Base-by-base conservation (phyloP, 2,888 invertebrate species). In the Beris morrisii region DNA sequence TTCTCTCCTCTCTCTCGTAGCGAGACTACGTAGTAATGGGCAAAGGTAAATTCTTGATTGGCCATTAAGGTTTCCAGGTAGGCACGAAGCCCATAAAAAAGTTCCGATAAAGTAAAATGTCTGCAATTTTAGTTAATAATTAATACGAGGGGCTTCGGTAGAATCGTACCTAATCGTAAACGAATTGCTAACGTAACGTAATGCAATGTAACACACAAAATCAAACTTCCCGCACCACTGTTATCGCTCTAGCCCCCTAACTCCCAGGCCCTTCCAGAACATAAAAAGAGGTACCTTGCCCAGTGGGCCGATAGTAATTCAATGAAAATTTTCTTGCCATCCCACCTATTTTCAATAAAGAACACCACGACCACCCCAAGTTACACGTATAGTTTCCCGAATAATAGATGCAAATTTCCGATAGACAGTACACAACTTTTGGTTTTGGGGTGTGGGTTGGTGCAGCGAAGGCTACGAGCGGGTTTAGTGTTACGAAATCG, bases 71-170 rank as follows among this genome's bases (percentile, higher is more conserved):
- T 53, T 61, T 1, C 61, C 54, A 45, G 59, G 66, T 66, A 66
- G 61, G 66, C 66, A 66, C 66, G 66, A 66, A 66, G 59, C 54
- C 66, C 61, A 66, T 66, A 66, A 66, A 32, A 66, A 66, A 66
- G 61, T 66, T 66, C 61, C 66, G 66, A 66, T 66, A 66, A 66
- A 66, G 66, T 66, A 66, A 66, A 66, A 66, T 44, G 66, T 66
- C 66, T 66, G 66, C 61, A 66, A 66, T 66, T 59, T 66, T 66
- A 66, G 59, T 66, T 59, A 66, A 66, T 66, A 61, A 66, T 66
- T 66, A 66, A 66, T 66, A 59, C 46, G 61, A 46, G 38, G 38
- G 1, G 38, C 38, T 38, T 3, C 38, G 5, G 7, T 38, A 38
- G n/a, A 48, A 13, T 15, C n/a, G n/a, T 48, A 6, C 48, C 2